Conservation (phyloP, 2,888 invertebrate genomes). For the Leistus spinibarbis region DNA sequence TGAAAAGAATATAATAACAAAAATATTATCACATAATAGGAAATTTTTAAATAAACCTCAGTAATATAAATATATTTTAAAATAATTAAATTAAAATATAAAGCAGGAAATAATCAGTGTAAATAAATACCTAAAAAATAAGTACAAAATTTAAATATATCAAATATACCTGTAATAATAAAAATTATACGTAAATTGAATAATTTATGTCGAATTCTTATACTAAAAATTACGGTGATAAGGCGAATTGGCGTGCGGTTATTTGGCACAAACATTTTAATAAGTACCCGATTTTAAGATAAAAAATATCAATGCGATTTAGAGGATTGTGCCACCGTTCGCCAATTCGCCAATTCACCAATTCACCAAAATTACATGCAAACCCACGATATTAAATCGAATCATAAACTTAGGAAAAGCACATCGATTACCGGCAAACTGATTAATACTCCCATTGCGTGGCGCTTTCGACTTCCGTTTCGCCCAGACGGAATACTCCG, state of each 20-base stretch:
- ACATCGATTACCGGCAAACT: slow-evolving; percentile 15
- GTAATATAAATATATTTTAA: slow-evolving; percentile 13
- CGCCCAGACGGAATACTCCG: slow-evolving; percentile 85
- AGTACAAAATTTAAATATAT: slow-evolving; percentile 34
- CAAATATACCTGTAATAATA: slow-evolving; percentile 35
- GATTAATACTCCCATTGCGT: slow-evolving; percentile 94
- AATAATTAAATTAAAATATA: slow-evolving; percentile 6
- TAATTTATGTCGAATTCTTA: slow-evolving; percentile 36
- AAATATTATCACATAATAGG: slow-evolving; percentile 35
- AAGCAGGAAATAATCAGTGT: slow-evolving; percentile 21
- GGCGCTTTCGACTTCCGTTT: slow-evolving; percentile 75
- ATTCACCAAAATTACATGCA: slow-evolving; percentile 25
- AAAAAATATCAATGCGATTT: no score
- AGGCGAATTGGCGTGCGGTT: no score
- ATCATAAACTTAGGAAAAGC: slow-evolving; percentile 31
- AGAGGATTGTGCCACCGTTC: no score
- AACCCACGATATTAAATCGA: slow-evolving; percentile 32
- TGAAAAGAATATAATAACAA: slow-evolving; percentile 23
- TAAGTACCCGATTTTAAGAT: no score
- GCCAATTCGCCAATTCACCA: no score
- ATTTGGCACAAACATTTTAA: no score
- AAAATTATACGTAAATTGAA: slow-evolving; percentile 27
- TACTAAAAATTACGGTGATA: no score
- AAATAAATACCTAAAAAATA: slow-evolving; percentile 35
- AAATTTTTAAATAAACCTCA: slow-evolving; percentile 27